Percentiles rank a stretch among this genome's conserved stretches.
phyloP scores from a whole-genome alignment of 2,888 invertebrate species.

The Lepidochrysops patricia region DNA sequence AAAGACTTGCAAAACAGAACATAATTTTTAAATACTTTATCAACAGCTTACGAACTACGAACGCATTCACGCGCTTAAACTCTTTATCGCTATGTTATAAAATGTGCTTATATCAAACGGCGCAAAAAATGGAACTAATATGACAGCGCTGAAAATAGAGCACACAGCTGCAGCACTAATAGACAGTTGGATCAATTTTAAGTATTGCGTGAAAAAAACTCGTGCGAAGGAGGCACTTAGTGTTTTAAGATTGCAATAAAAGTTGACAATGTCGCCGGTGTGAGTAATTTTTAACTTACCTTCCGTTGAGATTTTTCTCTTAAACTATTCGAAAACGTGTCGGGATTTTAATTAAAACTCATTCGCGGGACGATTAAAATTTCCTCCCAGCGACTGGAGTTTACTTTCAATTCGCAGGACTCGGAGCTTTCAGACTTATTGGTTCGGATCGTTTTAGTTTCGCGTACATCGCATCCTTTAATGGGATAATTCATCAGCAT shows the following conservation, averaged over 20 bases:
- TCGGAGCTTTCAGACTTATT: background rate
- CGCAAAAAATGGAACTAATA: no score
- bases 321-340: background rate
- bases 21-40: background rate
- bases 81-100: no score
- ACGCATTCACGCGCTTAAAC: no score
- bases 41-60: no score
- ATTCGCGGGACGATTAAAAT: background rate
- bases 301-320: background rate
- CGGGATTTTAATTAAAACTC: slow-evolving; percentile 3
- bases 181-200: no score
- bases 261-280: background rate
- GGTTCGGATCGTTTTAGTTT: background rate
- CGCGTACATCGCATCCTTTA: background rate
- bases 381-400: background rate
- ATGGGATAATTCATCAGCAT: background rate
- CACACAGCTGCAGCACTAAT: no score
- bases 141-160: no score
- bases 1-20: background rate
- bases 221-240: no score
- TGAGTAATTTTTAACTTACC: background rate
- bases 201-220: no score
- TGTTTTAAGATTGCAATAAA: background rate
- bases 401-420: background rate
- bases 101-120: no score